Base-by-base conservation (phyloP, 1,140 invertebrate genomes). In the Drosophila sucinea region DNA sequence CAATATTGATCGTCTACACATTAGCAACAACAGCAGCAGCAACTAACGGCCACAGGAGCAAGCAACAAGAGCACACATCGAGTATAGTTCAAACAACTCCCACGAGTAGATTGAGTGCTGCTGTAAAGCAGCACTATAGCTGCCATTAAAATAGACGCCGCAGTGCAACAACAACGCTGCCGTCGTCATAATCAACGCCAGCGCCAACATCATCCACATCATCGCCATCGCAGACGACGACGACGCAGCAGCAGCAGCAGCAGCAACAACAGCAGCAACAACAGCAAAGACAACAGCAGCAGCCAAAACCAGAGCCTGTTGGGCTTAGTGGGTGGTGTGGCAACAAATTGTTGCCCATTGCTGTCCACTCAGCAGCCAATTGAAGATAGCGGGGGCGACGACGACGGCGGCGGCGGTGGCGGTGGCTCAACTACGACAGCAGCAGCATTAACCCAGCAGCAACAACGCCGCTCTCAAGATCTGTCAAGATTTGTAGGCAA, bases 401-500 rank as follows among this genome's bases (percentile, higher is more conserved):
- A 62, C 54, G 74, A 67, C 69, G 58, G 70, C 77, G 65, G 72
- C 54, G 62, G 63, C 73, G 70, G 25, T 44, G 54, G 73, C 64
- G 38, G 23, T 58, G 54, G 23, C 54, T 30, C 51, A 57, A 25
- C 32, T 38, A 30, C 57, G 17, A 17, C 17, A 61, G 32, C 75
- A 75, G 63, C 72, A 66, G 33, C 63, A 63, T 73, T 65, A 64
- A 57, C 51, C 30, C 74, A 70, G 47, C 73, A 81, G 58, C 81
- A 61, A 71, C 83, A 71, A 77, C 73, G 73, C 17, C 60, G 67
- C 70, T 72, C 66, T 69, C 80, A 85, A 75, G 74, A 84, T 73
- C 84, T 91, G 91, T 82, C 90, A 87, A 38, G 35, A 38, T 80
- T 91, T 87, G 78, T 91, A 77, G 91, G 91, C 91, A 85, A 92